A percentile compares a stretch with the other conserved stretches of the same genome.
Conservation (phyloP, 1,140 invertebrate species). For the Trichomalopsis sarcophagae region DNA sequence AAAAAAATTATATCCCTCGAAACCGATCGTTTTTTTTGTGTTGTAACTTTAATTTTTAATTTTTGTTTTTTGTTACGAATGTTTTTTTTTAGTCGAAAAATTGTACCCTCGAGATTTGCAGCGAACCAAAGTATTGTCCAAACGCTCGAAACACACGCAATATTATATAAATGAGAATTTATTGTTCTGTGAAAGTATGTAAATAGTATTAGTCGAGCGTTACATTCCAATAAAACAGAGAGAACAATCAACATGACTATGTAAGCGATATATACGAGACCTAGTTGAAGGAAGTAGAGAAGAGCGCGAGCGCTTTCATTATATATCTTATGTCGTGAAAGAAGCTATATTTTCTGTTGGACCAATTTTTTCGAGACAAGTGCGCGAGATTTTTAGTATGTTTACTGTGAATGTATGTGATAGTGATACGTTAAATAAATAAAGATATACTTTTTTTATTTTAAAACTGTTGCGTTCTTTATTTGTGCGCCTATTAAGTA, state of each 20-base stretch:
- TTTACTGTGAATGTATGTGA: conserved; percentile 1
- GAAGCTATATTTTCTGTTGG: conserved; percentile 8
- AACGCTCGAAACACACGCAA: conserved; percentile 23
- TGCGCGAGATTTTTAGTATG: conserved; percentile 2
- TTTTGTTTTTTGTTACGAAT: conserved; percentile 1
- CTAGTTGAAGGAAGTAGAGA: neutral
- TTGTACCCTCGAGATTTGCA: neutral
- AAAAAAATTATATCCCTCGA: neutral
- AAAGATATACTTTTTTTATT: conserved; percentile 29
- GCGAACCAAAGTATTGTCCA: conserved; percentile 42
- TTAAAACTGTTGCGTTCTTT: neutral
- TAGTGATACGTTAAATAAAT: conserved; percentile 13
- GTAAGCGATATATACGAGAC: neutral
- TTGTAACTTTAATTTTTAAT: neutral
- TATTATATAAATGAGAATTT: conserved; percentile 13
- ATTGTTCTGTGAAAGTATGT: conserved; percentile 30
- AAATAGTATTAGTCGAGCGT: conserved; percentile 46
- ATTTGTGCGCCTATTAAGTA: neutral
- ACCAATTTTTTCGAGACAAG: conserved; percentile 25
- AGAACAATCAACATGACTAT: conserved; percentile 13
- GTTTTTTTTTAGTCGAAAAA: neutral
- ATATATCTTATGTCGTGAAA: neutral
- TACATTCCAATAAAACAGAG: conserved; percentile 28
- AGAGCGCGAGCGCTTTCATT: neutral
- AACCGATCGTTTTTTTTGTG: neutral